Base-by-base conservation (phyloP, 1,140 invertebrate genomes). In the Drosophila suzukii region DNA sequence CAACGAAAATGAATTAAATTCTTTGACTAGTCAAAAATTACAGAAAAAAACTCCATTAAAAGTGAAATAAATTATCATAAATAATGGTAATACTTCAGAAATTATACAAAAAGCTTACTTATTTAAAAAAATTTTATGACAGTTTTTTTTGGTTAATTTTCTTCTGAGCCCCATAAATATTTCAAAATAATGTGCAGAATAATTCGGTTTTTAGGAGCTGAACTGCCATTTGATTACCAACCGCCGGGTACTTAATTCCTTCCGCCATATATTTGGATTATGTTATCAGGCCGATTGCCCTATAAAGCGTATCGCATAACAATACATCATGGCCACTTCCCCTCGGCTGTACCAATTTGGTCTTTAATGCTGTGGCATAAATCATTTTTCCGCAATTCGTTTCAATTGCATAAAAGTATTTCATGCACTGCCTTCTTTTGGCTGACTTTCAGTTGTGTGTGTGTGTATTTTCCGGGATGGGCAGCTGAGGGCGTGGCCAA, bases 351-450 rank as follows among this genome's bases (percentile, higher is more conserved):
- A 82, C 75, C 85, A 78, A 88, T 86, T 86, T 77, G 80, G 56
- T 60, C 78, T 83, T 76, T 88, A 86, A 86, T 86, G 84, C 83
- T 76, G 63, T 77, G 63, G 63, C 76, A 86, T 86, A 86, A 86
- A 88, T 86, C 82, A 88, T 88, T 79, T 84, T 86, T 86, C 55
- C 46, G 63, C 75, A 78, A 78, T 78, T 78, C 71, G 66, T 86
- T 86, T 88, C 83, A 88, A 88, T 86, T 88, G 84, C 84, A 66
- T 71, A 57, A 79, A 83, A 82, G 81, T 88, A 89, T 88, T 86
- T 88, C 72, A 83, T 73, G 68, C 67, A 63, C 58, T 54, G 38
- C 43, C 60, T 54, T 49, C 59, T 60, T 44, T 55, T 24, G 47
- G 49, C n/a, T 27, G 38, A 43, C 44, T 32, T 30, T 58, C 30